phyloP scores from a whole-genome alignment of 2,113 vertebrate genomes.

The Campylomormyrus tamandua region DNA sequence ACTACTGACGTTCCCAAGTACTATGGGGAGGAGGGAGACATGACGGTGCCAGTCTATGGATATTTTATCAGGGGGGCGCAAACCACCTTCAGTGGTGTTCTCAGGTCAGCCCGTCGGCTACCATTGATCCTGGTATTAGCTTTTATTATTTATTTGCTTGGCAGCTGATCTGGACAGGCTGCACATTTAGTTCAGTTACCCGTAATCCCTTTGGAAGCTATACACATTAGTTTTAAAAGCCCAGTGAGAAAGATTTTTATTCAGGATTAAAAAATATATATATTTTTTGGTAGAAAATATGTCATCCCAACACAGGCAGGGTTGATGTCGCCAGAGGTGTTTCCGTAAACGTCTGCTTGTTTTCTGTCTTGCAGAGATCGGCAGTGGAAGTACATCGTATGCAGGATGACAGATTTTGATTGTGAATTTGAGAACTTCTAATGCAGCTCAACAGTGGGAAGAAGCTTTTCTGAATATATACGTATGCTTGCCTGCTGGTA shows the following conservation, averaged over 20 bases:
- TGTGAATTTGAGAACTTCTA: constrained; percentile 85
- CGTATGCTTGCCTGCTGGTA: not conserved
- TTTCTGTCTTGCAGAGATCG: constrained; percentile 74
- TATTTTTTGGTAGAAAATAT: not conserved
- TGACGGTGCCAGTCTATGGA: constrained; percentile 80
- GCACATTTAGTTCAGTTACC: not conserved
- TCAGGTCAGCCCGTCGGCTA: constrained; percentile 63
- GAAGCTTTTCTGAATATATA: not conserved
- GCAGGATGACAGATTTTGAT: constrained; percentile 90
- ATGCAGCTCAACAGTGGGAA: not conserved
- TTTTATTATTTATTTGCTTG: not conserved
- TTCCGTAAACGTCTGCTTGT: not conserved
- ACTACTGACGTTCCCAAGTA: constrained; percentile 77
- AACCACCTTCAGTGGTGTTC: constrained; percentile 87
- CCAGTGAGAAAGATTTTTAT: not conserved
- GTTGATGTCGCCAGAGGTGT: not conserved
- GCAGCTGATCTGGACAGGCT: not conserved
- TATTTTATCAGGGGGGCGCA: constrained; percentile 90
- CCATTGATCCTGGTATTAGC: not conserved
- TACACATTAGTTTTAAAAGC: not conserved
- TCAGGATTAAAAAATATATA: not conserved
- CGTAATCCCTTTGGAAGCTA: not conserved
- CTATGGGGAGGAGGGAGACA: constrained; percentile 79
- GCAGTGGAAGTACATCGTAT: constrained; percentile 96
- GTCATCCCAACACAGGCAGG: not conserved